Conservation (phyloP, 2,113 vertebrate genomes). For the Apaloderma vittatum region DNA sequence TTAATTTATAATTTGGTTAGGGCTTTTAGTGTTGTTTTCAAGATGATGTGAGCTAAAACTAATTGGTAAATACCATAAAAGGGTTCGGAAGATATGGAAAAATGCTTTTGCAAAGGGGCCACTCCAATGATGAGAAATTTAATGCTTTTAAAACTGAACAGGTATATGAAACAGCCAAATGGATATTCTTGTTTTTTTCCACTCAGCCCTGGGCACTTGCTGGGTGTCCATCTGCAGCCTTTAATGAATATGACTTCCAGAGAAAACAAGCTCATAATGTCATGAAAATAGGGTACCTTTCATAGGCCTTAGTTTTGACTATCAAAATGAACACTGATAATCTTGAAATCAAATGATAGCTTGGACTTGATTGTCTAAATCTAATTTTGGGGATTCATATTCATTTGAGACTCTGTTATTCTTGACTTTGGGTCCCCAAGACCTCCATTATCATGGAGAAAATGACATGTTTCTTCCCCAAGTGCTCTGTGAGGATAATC, state of each 20-base stretch:
- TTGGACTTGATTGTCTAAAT: background rate
- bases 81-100: background rate
- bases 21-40: background rate
- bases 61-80: background rate
- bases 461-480: background rate
- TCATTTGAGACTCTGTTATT: background rate
- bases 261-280: background rate
- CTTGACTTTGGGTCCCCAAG: background rate
- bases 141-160: background rate
- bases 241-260: background rate
- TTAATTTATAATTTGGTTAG: background rate
- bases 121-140: fast-evolving
- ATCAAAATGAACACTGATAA: background rate
- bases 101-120: background rate
- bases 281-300: background rate
- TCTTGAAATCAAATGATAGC: background rate
- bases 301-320: background rate
- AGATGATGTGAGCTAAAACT: background rate
- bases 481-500: background rate
- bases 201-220: background rate
- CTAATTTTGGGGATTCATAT: background rate
- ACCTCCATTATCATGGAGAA: background rate
- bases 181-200: background rate
- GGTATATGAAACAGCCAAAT: background rate
- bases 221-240: background rate